Conservation (phyloP, 2,888 invertebrate species). For the Erynnis tages region DNA sequence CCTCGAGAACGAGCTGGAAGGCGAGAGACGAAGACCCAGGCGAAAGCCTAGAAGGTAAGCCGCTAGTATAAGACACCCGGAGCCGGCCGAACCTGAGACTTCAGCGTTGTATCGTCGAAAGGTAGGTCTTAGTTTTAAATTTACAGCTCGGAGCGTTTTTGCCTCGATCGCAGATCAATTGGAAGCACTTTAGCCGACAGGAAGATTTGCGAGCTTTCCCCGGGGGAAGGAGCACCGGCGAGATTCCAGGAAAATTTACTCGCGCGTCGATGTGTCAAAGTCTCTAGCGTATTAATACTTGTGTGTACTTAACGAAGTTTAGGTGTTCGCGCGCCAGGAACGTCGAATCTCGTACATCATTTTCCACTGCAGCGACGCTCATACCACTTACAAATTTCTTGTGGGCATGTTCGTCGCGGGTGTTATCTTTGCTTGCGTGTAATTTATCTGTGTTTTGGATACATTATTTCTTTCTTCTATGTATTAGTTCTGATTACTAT, state of each 20-base stretch:
- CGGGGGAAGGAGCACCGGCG: constrained; percentile 13
- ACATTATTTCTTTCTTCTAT: too few relatives aligned
- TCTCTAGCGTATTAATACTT: constrained; percentile 14
- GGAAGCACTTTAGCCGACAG: constrained; percentile 12
- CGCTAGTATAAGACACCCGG: not conserved
- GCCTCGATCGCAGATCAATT: constrained; percentile 16
- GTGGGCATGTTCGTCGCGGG: too few relatives aligned
- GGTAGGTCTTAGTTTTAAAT: too few relatives aligned
- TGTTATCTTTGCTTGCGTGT: not conserved
- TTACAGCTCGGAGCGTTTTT: too few relatives aligned
- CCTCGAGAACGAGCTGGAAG: constrained; percentile 64
- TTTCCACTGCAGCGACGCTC: not conserved
- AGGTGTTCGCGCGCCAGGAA: not conserved
- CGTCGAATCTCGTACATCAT: not conserved
- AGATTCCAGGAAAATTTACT: constrained; percentile 6
- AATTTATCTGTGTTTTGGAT: not conserved
- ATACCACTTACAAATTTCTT: not conserved
- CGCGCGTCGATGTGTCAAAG: constrained; percentile 23
- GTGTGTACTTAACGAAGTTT: constrained; percentile 15
- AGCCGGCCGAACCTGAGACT: too few relatives aligned
- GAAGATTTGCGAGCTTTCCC: constrained; percentile 19
- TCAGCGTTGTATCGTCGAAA: too few relatives aligned
- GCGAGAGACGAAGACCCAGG: constrained; percentile 62
- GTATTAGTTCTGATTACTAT: too few relatives aligned
- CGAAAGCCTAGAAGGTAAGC: constrained; percentile 59